phyloP scores from a whole-genome alignment of 2,797 vertebrate species.

The Sebastes matsubarae region DNA sequence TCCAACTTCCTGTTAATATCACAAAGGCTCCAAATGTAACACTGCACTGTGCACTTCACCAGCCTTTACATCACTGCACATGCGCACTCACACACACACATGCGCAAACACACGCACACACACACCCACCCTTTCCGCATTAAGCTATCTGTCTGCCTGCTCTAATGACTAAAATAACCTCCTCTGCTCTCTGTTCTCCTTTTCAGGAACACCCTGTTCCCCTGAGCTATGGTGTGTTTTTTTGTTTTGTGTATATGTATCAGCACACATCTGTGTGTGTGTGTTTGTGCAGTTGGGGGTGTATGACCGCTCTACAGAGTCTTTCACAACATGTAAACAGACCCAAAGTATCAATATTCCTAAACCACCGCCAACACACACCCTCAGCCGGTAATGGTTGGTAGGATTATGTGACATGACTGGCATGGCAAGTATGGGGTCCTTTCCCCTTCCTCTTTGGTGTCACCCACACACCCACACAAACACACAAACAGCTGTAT shows the following conservation, averaged over 20 bases:
- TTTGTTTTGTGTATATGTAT: conserved; percentile 10
- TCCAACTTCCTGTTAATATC: background rate
- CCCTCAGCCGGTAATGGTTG: background rate
- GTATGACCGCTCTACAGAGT: background rate
- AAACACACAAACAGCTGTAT: conserved; percentile 46
- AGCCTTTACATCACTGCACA: conserved; percentile 25
- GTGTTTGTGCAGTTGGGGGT: background rate
- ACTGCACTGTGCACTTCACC: background rate
- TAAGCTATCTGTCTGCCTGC: conserved; percentile 63
- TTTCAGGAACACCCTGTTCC: conserved; percentile 82
- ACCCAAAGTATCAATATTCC: conserved; percentile 30
- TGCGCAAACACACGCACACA: background rate
- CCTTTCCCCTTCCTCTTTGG: conserved; percentile 61
- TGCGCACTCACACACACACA: background rate
- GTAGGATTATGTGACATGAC: conserved; percentile 42
- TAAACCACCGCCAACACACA: background rate
- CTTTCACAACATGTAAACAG: conserved; percentile 35
- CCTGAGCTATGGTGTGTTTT: conserved; percentile 28
- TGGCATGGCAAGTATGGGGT: conserved; percentile 51
- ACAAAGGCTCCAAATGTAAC: conserved; percentile 1
- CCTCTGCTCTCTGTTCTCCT: conserved; percentile 83
- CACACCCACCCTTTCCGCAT: conserved; percentile 45
- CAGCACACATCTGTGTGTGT: background rate
- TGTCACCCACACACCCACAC: conserved; percentile 4
- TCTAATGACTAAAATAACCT: conserved; percentile 79